Evolutionary conservation across 2,113 vertebrate species (phyloP), one percentile per base, ranked within the genome.

Genomic region (Mus pahari): DNA sequence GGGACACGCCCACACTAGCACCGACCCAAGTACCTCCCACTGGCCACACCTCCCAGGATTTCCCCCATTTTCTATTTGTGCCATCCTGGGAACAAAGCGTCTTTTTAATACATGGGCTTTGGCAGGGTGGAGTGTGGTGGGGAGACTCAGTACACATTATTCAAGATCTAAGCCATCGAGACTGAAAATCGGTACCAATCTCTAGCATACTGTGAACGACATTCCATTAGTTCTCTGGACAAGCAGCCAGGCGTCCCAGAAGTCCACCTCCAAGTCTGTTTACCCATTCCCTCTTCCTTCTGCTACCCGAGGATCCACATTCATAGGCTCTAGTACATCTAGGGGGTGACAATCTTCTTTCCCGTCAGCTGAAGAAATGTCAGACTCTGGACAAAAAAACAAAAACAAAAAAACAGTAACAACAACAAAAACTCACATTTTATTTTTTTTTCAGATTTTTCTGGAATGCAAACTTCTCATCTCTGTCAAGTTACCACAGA

Each of bases 401-500:
- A 42, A 62, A 53, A 82, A 68, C 62, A 94, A 14, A 20, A 77
- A 42, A 62, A 62, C 58, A 58, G 2, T 53, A 48, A 64, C 62
- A 64, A 64, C 24, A 64, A 64, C 26, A 5, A 50, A 36, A 7
- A 92, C 5, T 91, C 53, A 68, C 13, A 5, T 70, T 84, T 97
- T n/a, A n/a, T n/a, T 87, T 94, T 48, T 48, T 48, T 87, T 94
- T 90, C 74, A 81, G 11, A 74, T 86, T 87, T 87, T 96, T 92
- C 33, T 26, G 89, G 78, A 86, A 81, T 83, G 17, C 82, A 71
- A 95, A 68, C 66, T 28, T 79, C 42, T 96, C 75, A 58, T 87
- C 77, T 94, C 58, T 48, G 70, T 83, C 86, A 62, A 55, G 45
- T 73, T 94, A 58, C 42, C 55, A 42, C 19, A 79, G 70, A 92